Evolutionary conservation across 2,888 invertebrate species (phyloP).

Genomic region (Drosophila pseudotakahashii): DNA sequence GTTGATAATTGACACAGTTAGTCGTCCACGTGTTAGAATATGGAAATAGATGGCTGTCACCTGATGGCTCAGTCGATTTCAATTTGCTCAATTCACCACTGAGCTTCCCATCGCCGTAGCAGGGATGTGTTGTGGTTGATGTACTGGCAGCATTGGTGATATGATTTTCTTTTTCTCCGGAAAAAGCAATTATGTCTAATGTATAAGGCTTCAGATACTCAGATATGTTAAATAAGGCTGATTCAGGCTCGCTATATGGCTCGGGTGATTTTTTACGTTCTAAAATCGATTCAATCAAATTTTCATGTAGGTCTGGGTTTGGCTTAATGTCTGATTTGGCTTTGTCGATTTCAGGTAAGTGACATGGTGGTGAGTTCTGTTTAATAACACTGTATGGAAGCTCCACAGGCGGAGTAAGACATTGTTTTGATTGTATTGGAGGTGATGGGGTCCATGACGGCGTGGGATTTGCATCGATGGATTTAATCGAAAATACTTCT

Average conservation of each 20-base stretch:
- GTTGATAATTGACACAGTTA: slow-evolving; percentile 36
- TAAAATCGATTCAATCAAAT: neutral
- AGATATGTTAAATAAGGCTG: slow-evolving; percentile 55
- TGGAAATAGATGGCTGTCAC: slow-evolving; percentile 28
- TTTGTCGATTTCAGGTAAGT: neutral
- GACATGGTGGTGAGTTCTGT: neutral
- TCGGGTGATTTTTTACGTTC: slow-evolving; percentile 5
- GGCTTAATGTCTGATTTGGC: neutral
- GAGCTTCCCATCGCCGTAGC: slow-evolving; percentile 4
- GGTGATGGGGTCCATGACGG: neutral
- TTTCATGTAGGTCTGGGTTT: neutral
- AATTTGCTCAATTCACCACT: slow-evolving; percentile 12
- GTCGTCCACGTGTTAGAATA: slow-evolving; percentile 31
- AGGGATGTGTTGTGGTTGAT: slow-evolving; percentile 2
- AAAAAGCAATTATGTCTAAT: slow-evolving; percentile 47
- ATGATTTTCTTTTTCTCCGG: slow-evolving; percentile 19
- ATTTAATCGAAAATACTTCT: neutral
- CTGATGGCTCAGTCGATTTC: slow-evolving; percentile 22
- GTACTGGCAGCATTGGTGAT: slow-evolving; percentile 11
- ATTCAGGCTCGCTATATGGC: slow-evolving; percentile 16
- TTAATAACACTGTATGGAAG: slow-evolving; percentile 3
- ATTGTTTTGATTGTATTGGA: neutral
- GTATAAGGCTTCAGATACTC: slow-evolving; percentile 71
- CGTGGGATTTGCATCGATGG: neutral
- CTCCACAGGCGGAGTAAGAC: neutral